phyloP scores from a whole-genome alignment of 2,113 vertebrate species.

The Pampusana beccarii region DNA sequence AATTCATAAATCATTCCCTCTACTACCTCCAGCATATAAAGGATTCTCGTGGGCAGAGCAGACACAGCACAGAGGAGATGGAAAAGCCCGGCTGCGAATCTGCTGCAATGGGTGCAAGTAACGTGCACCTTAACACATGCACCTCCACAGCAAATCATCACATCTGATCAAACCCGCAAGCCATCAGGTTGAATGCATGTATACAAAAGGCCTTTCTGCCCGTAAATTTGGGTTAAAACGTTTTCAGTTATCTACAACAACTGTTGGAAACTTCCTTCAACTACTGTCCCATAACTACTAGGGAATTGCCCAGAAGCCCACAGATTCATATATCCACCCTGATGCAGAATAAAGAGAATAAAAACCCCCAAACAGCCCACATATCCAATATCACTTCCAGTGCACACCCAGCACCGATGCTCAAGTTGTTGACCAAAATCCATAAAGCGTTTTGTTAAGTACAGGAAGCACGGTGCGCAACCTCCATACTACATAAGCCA shows the following conservation, averaged over 20 bases:
- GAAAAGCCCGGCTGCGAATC: background rate
- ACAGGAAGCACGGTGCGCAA: background rate
- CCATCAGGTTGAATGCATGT: too few relatives aligned
- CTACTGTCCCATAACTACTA: background rate
- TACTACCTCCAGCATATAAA: background rate
- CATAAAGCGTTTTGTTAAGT: background rate
- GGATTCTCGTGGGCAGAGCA: background rate
- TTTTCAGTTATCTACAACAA: background rate
- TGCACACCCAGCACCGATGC: background rate
- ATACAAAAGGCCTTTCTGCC: background rate
- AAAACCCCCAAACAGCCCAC: background rate
- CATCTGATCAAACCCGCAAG: background rate
- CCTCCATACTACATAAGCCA: background rate
- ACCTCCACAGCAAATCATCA: background rate
- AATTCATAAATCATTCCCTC: background rate
- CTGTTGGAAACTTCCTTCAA: background rate
- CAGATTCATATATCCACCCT: background rate
- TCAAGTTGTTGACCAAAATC: background rate
- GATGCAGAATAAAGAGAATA: background rate
- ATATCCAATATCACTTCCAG: background rate
- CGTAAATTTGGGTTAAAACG: background rate
- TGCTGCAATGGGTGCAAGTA: background rate
- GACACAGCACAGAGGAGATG: background rate
- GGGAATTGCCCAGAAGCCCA: background rate
- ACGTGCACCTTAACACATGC: fast-evolving